Conservation (phyloP, 2,797 vertebrate species). For the Taeniopygia guttata region DNA sequence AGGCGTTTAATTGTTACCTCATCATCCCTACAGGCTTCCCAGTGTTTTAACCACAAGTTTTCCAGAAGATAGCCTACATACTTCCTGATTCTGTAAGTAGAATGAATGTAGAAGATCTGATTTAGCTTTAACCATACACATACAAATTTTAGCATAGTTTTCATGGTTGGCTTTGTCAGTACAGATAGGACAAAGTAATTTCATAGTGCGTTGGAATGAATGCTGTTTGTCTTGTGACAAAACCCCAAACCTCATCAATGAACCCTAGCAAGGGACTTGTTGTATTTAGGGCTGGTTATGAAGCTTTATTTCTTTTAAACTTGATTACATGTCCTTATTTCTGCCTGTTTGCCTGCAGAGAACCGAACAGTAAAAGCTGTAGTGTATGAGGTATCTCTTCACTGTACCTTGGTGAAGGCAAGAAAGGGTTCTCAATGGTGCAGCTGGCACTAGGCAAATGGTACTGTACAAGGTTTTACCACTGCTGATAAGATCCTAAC, state of each 20-base stretch:
- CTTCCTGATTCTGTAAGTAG: background rate
- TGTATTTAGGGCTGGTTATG: background rate
- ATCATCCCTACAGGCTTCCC: background rate
- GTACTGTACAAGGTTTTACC: background rate
- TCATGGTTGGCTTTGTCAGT: background rate
- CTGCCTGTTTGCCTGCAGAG: background rate
- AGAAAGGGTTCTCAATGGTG: background rate
- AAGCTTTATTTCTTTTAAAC: background rate
- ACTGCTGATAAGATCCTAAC: background rate
- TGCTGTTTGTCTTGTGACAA: background rate
- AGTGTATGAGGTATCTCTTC: background rate
- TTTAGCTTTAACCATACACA: background rate
- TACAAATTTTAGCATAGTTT: background rate
- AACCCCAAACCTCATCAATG: background rate
- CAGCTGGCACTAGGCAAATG: background rate
- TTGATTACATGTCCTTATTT: background rate
- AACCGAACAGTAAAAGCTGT: background rate
- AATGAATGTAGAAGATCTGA: background rate
- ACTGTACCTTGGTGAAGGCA: background rate
- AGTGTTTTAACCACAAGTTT: background rate
- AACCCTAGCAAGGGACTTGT: background rate
- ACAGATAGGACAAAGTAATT: background rate
- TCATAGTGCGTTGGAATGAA: background rate
- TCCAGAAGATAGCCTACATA: background rate
- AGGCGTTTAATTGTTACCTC: background rate